Evolutionary conservation across 1,140 invertebrate species (phyloP).

Genomic region (Gerris buenoi): DNA sequence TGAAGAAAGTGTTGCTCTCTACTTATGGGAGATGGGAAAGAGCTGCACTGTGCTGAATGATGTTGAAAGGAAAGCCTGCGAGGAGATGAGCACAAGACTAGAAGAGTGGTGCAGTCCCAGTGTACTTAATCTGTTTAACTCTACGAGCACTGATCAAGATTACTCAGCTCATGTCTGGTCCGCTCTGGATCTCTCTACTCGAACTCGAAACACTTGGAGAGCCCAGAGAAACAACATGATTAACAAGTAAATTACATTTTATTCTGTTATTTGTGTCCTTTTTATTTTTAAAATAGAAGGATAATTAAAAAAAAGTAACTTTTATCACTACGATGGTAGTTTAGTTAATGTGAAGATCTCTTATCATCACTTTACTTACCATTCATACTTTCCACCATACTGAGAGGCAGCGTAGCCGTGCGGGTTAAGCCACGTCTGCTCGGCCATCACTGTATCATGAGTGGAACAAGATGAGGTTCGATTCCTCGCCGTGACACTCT

Average conservation of each 20-base stretch:
- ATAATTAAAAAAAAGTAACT: no score
- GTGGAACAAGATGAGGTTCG: no score
- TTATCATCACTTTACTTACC: no score
- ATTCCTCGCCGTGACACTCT: no score
- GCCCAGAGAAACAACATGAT: conserved; percentile 16
- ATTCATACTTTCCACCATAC: no score
- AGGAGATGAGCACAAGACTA: not conserved
- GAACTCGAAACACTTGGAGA: not conserved
- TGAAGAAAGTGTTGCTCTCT: conserved; percentile 11
- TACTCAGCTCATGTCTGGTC: not conserved
- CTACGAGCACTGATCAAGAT: not conserved
- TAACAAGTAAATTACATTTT: conserved; percentile 17
- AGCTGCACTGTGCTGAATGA: conserved; percentile 8
- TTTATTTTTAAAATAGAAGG: no score
- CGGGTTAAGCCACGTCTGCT: no score
- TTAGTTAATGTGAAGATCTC: no score
- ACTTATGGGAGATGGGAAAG: conserved; percentile 20
- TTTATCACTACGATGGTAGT: no score
- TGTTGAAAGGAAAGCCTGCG: conserved; percentile 6
- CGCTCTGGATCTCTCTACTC: not conserved
- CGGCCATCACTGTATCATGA: no score
- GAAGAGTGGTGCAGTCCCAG: conserved; percentile 5
- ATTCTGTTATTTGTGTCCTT: no score
- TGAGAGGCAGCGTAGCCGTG: no score
- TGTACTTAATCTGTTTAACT: not conserved